Conservation (phyloP, 1,140 invertebrate species). For the Caenorhabditis remanei region DNA sequence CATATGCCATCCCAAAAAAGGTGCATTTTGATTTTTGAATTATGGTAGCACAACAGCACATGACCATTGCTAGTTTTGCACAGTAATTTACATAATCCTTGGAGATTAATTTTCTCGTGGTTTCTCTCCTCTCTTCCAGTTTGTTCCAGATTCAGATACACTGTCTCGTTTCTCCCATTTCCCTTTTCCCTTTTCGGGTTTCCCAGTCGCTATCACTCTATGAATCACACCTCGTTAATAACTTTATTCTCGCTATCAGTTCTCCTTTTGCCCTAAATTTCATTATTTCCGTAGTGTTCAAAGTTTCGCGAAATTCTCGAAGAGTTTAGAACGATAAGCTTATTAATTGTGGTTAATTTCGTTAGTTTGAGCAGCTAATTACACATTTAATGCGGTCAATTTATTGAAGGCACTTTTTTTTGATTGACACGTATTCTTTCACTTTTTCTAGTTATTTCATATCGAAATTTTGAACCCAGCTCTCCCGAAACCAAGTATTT, state of each 20-base stretch:
- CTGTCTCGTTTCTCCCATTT: too few relatives aligned
- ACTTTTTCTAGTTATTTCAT: too few relatives aligned
- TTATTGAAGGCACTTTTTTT: too few relatives aligned
- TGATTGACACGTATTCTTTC: too few relatives aligned
- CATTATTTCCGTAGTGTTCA: not conserved
- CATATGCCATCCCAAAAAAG: not conserved
- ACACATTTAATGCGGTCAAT: not conserved
- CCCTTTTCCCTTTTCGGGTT: not conserved
- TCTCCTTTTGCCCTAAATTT: not conserved
- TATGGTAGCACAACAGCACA: not conserved
- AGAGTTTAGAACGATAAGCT: not conserved
- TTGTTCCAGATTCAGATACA: not conserved
- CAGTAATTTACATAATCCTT: constrained; percentile 23
- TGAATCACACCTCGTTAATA: not conserved
- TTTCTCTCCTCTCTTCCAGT: not conserved
- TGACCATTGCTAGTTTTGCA: not conserved
- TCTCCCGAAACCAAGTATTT: too few relatives aligned
- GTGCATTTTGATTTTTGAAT: not conserved
- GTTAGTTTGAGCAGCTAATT: not conserved
- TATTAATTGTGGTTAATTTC: not conserved
- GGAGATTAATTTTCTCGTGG: not conserved
- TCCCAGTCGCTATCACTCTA: not conserved
- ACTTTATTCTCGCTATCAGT: not conserved
- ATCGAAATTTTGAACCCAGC: too few relatives aligned
- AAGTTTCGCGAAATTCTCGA: not conserved